Evolutionary conservation across 2,888 invertebrate species (phyloP).

Genomic region (Idaea straminata): DNA sequence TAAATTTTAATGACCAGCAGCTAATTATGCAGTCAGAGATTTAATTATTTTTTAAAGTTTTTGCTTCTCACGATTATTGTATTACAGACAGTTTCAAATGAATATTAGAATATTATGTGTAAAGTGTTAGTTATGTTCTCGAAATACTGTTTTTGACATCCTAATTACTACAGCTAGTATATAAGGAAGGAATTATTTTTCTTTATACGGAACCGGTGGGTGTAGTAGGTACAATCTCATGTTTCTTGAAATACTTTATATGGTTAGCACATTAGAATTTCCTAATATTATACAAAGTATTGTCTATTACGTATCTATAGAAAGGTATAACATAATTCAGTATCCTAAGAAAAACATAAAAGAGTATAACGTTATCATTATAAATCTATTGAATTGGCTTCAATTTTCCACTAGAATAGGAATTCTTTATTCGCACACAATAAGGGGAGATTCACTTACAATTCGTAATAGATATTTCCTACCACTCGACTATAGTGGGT

Average conservation of each 20-base stretch:
- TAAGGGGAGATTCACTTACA: neutral
- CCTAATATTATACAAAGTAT: no score
- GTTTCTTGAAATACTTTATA: no score
- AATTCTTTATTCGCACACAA: conserved; percentile 1
- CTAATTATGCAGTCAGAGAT: neutral
- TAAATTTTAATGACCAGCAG: neutral
- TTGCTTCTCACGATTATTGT: neutral
- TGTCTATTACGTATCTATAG: neutral
- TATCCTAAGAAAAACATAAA: neutral
- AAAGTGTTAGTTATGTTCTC: no score
- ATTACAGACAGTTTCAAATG: neutral
- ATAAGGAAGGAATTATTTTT: no score
- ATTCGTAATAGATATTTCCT: neutral
- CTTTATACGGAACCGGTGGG: no score
- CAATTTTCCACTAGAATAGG: neutral
- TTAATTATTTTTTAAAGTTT: neutral
- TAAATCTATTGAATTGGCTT: neutral
- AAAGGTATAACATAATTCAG: neutral
- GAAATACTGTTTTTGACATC: no score
- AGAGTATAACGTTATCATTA: neutral
- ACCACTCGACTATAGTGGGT: neutral
- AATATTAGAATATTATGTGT: no score
- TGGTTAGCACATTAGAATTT: no score
- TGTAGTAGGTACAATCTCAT: no score
- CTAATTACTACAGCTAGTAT: no score